These are phyloP conservation scores for Campylomormyrus numenius DNA, from an alignment of 2,113 vertebrate genomes.

Conservation along the genomic window DNA sequence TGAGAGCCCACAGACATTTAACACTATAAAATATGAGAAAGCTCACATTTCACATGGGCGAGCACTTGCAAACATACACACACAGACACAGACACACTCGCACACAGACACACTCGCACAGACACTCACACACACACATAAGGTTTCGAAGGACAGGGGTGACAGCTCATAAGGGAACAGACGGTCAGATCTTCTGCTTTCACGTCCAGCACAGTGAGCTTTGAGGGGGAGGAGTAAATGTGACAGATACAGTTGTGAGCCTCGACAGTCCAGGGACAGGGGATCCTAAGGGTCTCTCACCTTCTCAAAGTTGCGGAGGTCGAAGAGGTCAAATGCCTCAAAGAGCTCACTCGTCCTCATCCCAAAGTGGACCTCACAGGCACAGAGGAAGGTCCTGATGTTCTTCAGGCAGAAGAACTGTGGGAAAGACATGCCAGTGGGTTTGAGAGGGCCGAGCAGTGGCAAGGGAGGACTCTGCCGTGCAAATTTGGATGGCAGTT, in stretches of 20 bases:
- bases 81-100: not conserved
- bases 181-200: not conserved
- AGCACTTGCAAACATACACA: not conserved
- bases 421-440: not conserved
- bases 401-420: slow-evolving; percentile 95
- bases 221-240: not conserved
- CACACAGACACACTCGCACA: not conserved
- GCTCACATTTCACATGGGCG: not conserved
- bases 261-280: not conserved
- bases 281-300: slow-evolving; percentile 44
- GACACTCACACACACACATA: not conserved
- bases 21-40: not conserved
- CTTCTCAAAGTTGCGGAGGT: slow-evolving; percentile 89
- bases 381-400: slow-evolving; percentile 78
- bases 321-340: slow-evolving; percentile 90
- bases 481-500: not conserved
- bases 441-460: not conserved
- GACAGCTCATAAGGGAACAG: not conserved
- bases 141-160: not conserved
- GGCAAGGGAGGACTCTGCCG: not conserved
- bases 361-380: slow-evolving; percentile 73
- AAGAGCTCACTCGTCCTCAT: slow-evolving; percentile 81
- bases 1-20: not conserved
- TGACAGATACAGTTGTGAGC: not conserved
- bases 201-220: not conserved